These are phyloP conservation scores for Amblyraja radiata DNA, from an alignment of 2,797 vertebrate species.

Conservation along the genomic window DNA sequence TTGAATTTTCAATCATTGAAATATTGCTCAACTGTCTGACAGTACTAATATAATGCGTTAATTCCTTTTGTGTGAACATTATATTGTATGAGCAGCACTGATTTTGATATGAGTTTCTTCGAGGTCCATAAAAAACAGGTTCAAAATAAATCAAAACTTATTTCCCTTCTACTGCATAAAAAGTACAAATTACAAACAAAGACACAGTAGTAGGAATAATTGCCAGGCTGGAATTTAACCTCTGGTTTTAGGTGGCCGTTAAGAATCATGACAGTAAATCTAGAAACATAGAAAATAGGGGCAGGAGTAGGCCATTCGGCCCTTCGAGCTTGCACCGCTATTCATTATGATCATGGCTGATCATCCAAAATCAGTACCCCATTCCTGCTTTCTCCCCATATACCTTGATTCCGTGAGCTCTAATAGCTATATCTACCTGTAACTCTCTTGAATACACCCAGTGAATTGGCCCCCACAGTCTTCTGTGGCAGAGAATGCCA, in stretches of 20 bases:
- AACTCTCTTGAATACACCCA: no score
- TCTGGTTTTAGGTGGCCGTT: background rate
- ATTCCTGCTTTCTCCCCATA: no score
- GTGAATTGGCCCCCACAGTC: no score
- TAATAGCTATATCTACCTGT: no score
- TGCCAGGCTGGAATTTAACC: background rate
- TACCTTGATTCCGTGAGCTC: no score
- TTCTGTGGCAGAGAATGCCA: no score
- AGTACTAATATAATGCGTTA: background rate
- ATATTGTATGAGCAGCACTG: background rate
- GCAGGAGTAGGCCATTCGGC: no score
- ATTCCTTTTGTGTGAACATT: background rate
- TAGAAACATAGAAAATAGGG: background rate
- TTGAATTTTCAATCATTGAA: slow-evolving; percentile 43
- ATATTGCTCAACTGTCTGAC: slow-evolving; percentile 43
- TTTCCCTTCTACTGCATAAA: background rate
- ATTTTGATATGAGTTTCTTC: background rate
- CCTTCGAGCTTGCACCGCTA: no score
- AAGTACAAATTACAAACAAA: background rate
- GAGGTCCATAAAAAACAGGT: background rate
- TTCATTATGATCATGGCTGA: no score
- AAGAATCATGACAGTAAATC: background rate
- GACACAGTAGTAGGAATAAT: background rate
- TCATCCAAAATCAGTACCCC: no score
- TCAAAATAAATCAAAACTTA: background rate